phyloP scores from a whole-genome alignment of 2,888 invertebrate species.

The Stegana nigrithorax region DNA sequence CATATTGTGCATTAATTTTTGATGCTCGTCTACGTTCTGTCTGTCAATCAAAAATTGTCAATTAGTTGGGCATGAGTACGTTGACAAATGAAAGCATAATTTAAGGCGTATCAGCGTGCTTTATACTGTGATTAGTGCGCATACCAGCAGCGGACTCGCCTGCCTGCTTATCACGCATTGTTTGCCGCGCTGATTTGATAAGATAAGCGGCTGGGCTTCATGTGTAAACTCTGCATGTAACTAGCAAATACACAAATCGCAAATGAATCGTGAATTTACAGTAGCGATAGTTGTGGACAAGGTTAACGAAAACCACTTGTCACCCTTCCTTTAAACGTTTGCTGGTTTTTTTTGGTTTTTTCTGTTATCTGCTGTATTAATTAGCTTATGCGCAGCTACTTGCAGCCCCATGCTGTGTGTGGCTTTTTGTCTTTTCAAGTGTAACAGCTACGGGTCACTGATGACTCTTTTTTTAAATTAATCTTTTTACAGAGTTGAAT shows the following conservation, averaged over 20 bases:
- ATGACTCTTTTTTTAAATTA: not conserved
- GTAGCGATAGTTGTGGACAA: not conserved
- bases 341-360: not conserved
- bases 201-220: not conserved
- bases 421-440: too few relatives aligned
- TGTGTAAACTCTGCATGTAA: slow-evolving; percentile 16
- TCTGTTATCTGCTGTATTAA: slow-evolving; percentile 26
- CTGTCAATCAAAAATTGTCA: slow-evolving; percentile 32
- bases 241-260: slow-evolving; percentile 12
- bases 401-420: too few relatives aligned
- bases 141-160: too few relatives aligned
- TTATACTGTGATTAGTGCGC: too few relatives aligned
- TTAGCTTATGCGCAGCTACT: slow-evolving; percentile 26
- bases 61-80: slow-evolving; percentile 20
- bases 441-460: not conserved
- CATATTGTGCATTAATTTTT: too few relatives aligned
- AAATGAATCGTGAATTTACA: too few relatives aligned
- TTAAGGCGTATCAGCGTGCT: slow-evolving; percentile 58
- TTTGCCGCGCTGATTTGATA: slow-evolving; percentile 28
- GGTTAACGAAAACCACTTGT: not conserved
- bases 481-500: slow-evolving; percentile 57
- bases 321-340: not conserved
- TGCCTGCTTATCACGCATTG: slow-evolving; percentile 18
- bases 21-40: slow-evolving; percentile 2
- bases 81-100: slow-evolving; percentile 53